These are phyloP conservation scores for Delia radicum DNA, from an alignment of 1,140 invertebrate genomes.

Conservation along the genomic window DNA sequence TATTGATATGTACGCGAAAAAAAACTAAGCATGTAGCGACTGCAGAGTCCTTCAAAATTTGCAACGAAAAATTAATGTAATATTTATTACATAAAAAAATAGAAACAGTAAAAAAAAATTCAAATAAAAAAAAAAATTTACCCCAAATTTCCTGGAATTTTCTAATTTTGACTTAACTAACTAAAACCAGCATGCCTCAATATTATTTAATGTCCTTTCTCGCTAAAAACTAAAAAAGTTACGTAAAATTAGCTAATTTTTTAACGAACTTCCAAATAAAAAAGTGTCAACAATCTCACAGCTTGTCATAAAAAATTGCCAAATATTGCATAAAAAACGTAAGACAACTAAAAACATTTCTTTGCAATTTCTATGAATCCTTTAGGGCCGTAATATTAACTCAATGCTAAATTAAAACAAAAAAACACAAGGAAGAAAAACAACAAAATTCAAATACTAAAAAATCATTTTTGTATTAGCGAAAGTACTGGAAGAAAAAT, in stretches of 20 bases:
- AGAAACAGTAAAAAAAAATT: too few relatives aligned
- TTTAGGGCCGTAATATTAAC: background rate
- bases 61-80: too few relatives aligned
- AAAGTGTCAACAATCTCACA: background rate
- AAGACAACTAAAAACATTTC: background rate
- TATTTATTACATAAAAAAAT: too few relatives aligned
- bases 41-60: too few relatives aligned
- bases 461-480: background rate
- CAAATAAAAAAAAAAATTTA: background rate
- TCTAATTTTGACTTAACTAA: background rate
- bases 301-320: slow-evolving; percentile 31
- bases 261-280: background rate
- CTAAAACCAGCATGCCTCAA: slow-evolving; percentile 3
- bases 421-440: background rate
- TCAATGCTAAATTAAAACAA: background rate
- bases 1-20: too few relatives aligned
- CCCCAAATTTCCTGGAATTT: background rate
- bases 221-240: slow-evolving; percentile 12
- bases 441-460: background rate
- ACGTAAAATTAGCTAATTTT: slow-evolving; percentile 15
- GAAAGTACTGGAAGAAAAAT: background rate
- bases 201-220: background rate
- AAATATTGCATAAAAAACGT: slow-evolving; percentile 54
- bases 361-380: slow-evolving; percentile 28
- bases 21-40: too few relatives aligned